These are phyloP conservation scores for Chiridota heheva DNA, from an alignment of 35 echinoderm and acorn worm species.

Conservation along the genomic window DNA sequence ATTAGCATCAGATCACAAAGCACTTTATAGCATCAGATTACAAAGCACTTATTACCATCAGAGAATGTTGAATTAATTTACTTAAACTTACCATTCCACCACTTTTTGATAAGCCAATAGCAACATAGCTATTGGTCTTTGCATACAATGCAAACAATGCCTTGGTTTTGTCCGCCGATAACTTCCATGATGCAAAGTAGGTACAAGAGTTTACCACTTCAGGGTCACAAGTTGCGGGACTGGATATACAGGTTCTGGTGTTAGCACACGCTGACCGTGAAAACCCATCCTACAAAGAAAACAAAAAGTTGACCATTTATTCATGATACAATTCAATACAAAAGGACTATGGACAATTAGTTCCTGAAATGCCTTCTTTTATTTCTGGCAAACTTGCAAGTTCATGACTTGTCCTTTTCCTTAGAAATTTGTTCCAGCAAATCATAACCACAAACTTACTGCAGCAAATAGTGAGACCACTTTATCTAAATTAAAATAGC, in stretches of 20 bases:
- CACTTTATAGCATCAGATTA: not conserved
- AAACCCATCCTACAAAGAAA: not conserved
- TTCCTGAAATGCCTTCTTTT: too few species aligned
- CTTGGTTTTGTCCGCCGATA: slow-evolving; percentile 10
- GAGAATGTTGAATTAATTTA: not conserved
- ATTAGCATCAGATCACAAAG: not conserved
- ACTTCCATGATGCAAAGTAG: slow-evolving; percentile 26
- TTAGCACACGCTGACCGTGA: slow-evolving; percentile 23
- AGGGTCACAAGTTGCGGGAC: slow-evolving; percentile 15
- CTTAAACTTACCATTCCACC: slow-evolving; percentile 22
- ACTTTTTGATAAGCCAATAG: slow-evolving; percentile 32
- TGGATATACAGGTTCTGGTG: slow-evolving; percentile 25
- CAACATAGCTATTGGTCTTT: slow-evolving; percentile 14
- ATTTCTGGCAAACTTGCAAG: too few species aligned
- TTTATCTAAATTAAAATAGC: too few species aligned
- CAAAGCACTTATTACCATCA: not conserved
- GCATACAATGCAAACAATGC: slow-evolving; percentile 16
- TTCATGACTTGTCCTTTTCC: too few species aligned
- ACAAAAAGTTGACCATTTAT: not conserved
- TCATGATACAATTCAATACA: too few species aligned
- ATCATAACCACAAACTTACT: too few species aligned
- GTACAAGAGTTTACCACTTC: not conserved
- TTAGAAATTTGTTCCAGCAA: too few species aligned
- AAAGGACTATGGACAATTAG: too few species aligned
- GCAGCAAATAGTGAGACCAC: too few species aligned